Evolutionary conservation across 1,140 invertebrate genomes (phyloP), one percentile per base, ranked within the genome.

Genomic region (Orchesella cincta): DNA sequence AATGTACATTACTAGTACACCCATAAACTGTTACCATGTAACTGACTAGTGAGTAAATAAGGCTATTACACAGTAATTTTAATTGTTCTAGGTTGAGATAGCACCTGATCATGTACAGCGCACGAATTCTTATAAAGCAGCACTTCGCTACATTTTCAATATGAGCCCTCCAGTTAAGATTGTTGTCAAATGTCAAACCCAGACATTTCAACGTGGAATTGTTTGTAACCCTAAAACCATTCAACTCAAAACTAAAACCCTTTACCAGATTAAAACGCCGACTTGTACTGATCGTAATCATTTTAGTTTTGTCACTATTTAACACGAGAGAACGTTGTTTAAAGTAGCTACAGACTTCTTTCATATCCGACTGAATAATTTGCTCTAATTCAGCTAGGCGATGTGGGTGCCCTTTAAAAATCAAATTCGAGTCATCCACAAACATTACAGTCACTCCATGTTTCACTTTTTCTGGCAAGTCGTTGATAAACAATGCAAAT

Each of bases 401-500:
- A n/a, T 28, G 8, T 29, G 20, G 1, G 8, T 23, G 35, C n/a
- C 20, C 75, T 26, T 35, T 23, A 70, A 76, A 76, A 29, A 76
- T 1, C 16, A 76, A 31, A 70, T 70, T 34, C 12, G 33, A 33
- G 28, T 76, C 75, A 52, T 76, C 75, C 8, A 70, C 75, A 36
- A 67, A 76, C 54, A 67, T 71, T 29, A 34, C 20, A 1, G 54
- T 18, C 18, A 8, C 33, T 16, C 64, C 77, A 26, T 62, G 35
- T 12, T 18, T 35, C n/a, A 76, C 26, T 3, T 29, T 28, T 31
- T 64, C 70, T 33, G 28, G 14, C 20, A 77, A 54, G 33, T 73
- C 67, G 29, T 73, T 77, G 36, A 77, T 52, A 34, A 18, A 62
- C 31, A 28, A 77, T 35, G 76, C 35, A 33, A 77, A 72, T 33